Evolutionary conservation across 2,113 vertebrate species (phyloP).

Genomic region (Saccopteryx bilineata): DNA sequence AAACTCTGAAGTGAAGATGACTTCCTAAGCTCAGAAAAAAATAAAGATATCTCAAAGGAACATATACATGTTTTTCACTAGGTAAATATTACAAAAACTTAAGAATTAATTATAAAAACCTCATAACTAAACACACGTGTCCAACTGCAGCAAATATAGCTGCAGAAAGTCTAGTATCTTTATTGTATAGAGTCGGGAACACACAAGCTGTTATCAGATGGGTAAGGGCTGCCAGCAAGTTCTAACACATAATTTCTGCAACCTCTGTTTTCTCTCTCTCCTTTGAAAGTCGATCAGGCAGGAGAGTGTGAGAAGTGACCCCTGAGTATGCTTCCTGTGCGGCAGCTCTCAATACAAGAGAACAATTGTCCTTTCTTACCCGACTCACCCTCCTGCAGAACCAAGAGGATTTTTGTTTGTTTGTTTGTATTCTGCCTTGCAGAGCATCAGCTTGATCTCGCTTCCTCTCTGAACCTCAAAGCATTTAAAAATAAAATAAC

Average conservation of each 20-base stretch:
- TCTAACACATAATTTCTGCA: slow-evolving; percentile 61
- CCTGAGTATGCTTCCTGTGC: slow-evolving; percentile 67
- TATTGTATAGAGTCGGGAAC: neutral
- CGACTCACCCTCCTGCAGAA: slow-evolving; percentile 43
- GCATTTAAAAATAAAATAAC: slow-evolving; percentile 74
- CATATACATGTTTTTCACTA: neutral
- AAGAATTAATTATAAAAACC: neutral
- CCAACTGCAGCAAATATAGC: neutral
- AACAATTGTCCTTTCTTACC: slow-evolving; percentile 79
- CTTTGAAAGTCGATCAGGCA: slow-evolving; percentile 76
- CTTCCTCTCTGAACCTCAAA: slow-evolving; percentile 1
- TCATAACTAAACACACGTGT: neutral
- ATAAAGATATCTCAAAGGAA: neutral
- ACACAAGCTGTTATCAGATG: neutral
- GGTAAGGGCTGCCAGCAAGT: slow-evolving; percentile 63
- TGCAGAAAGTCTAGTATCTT: neutral
- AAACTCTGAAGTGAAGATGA: neutral
- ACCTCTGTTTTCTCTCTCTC: neutral
- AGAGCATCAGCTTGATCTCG: slow-evolving; percentile 56
- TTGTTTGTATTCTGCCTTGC: neutral
- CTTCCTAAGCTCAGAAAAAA: slow-evolving; percentile 16
- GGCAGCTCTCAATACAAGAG: slow-evolving; percentile 72
- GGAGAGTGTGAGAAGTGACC: slow-evolving; percentile 74
- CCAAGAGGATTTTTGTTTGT: neutral
- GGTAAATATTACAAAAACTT: neutral